Base-by-base conservation (phyloP, 2,113 vertebrate genomes). In the Colaptes auratus region DNA sequence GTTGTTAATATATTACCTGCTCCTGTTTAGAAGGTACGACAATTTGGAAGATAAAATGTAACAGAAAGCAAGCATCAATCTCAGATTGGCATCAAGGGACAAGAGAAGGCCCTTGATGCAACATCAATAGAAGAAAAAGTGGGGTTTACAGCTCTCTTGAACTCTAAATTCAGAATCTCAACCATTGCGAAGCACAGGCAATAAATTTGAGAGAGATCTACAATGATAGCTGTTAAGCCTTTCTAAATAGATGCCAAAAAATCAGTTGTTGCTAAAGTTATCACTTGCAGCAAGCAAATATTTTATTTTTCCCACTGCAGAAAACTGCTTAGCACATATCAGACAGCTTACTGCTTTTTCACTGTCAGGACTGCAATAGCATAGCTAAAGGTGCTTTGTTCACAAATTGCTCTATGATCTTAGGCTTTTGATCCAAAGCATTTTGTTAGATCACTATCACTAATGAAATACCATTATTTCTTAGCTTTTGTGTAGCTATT, bases 361-460 rank as follows among this genome's bases (percentile, higher is more conserved):
- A 75, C 75, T 64, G 56, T 44, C 76, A 33, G 70, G 25, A 35
- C 28, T 35, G 8, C 63, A 75, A 73, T 20, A 72, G 27, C 44
- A 33, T 30, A 70, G 42, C 66, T 81, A 44, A 92, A 82, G 35
- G 3, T 76, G 27, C 82, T 36, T 42, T 89, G 50, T n/a, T 81
- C 74, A 78, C 25, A 76, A 86, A 92, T 35, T 48, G 76, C 63
- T 89, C 86, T 66, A 15, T 66, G 65, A 53, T 72, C 52, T 80
- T 39, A 89, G 70, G 52, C 52, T 89, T 94, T 92, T 85, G 76
- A 88, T 90, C 35, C 31, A 61, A 86, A 91, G 70, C 59, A 33
- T 28, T 82, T 46, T 72, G 76, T 71, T 66, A 82, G 89, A 88
- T 95, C 18, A 3, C 52, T 95, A 93, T 90, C 88, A 10, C 35